phyloP scores from a whole-genome alignment of 30 jellyfish, hydroid and myxozoan genomes.

The Turritopsis rubra region DNA sequence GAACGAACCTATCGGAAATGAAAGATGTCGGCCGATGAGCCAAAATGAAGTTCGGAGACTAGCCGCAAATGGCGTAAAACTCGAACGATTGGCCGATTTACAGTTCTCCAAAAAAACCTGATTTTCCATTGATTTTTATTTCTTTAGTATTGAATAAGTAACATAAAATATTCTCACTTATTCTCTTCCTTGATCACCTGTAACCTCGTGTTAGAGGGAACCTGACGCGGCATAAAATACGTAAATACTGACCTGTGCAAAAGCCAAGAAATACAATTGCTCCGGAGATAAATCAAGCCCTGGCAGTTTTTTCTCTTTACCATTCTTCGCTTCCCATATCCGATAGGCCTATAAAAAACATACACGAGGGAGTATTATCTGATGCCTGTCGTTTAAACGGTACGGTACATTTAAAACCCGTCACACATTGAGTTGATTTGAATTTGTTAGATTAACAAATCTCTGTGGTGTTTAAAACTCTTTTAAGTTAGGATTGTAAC shows the following conservation, averaged over 20 bases:
- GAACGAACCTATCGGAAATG: not conserved
- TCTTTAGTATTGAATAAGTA: not conserved
- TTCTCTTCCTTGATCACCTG: too few relatives aligned
- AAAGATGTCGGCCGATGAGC: conserved; percentile 1
- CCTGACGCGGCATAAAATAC: too few relatives aligned
- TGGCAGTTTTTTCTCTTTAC: conserved; percentile 77
- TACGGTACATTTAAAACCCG: too few relatives aligned
- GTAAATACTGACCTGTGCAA: conserved; percentile 70
- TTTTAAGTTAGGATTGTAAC: not conserved
- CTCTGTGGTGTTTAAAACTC: too few relatives aligned
- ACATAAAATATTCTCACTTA: too few relatives aligned
- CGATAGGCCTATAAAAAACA: conserved; percentile 66
- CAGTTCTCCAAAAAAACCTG: too few relatives aligned
- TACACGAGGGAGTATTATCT: not conserved
- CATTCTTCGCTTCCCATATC: conserved; percentile 53
- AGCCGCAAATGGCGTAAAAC: not conserved
- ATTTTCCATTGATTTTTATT: not conserved
- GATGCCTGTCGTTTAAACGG: not conserved
- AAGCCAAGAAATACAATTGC: conserved; percentile 85
- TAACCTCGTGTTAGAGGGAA: too few relatives aligned
- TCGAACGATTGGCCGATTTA: not conserved
- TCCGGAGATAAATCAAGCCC: conserved; percentile 84
- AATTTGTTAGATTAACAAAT: too few relatives aligned
- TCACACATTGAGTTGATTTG: too few relatives aligned
- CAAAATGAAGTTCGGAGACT: conserved; percentile 6